Evolutionary conservation across 2,888 invertebrate genomes (phyloP).

Genomic region (Drosophila kanekoi): DNA sequence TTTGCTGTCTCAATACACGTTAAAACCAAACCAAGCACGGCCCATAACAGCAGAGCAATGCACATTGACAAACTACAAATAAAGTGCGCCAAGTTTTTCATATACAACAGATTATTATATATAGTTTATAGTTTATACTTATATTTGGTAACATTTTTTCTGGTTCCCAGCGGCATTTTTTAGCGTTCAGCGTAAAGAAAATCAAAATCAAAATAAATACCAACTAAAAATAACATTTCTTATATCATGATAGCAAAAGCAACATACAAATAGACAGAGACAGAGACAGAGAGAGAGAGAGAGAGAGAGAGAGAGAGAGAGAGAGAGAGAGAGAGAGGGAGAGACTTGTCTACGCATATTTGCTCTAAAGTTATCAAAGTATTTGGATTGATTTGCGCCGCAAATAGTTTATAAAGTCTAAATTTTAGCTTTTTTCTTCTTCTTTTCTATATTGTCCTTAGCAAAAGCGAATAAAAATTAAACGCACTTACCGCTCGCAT

Average conservation of each 20-base stretch:
- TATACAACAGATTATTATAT: conserved; percentile 11
- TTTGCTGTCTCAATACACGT: conserved; percentile 7
- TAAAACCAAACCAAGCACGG: conserved; percentile 38
- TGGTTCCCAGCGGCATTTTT: conserved; percentile 28
- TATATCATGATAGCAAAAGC: conserved; percentile 51
- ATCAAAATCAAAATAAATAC: conserved; percentile 10
- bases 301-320: conserved; percentile 20
- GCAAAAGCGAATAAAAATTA: conserved; percentile 46
- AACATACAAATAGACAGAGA: conserved; percentile 31
- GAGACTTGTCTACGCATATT: conserved; percentile 12
- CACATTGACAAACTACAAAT: conserved; percentile 56
- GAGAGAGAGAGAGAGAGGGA: conserved; percentile 6
- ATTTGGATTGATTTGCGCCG: conserved; percentile 12
- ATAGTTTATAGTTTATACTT: not conserved
- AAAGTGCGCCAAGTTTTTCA: conserved; percentile 32
- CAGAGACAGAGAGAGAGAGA: too few species aligned
- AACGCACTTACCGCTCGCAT: conserved; percentile 58
- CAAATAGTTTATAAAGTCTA: conserved; percentile 3
- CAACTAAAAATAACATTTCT: conserved; percentile 26
- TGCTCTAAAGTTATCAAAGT: conserved; percentile 8
- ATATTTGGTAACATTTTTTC: conserved; percentile 12
- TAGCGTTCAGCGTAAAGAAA: conserved; percentile 32
- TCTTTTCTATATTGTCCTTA: conserved; percentile 25
- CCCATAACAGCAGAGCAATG: conserved; percentile 50
- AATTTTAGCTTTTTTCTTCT: not conserved